Base-by-base conservation (phyloP, 2,888 invertebrate genomes). In the Polydrusus tereticollis region DNA sequence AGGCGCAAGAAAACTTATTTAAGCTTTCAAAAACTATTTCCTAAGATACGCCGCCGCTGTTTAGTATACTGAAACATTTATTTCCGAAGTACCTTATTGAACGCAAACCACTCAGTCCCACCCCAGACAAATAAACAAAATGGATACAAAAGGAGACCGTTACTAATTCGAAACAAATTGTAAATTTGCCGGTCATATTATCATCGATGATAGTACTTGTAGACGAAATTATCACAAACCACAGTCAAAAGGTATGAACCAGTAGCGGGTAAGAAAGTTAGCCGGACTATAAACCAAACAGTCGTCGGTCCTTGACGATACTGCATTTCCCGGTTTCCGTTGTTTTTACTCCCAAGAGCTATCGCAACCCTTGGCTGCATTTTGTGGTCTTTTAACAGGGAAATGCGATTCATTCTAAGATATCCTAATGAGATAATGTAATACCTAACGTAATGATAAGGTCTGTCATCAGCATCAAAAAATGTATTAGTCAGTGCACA, bases 111-210 rank as follows among this genome's bases (percentile, higher is more conserved):
- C 10, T 59, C n/a, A 60, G 26, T 43, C 60, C 23, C 38, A 20
- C 43, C 12, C 26, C 43, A 60, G 43, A 60, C 60, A 60, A 60
- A 55, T 55, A 18, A 38, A 36, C 38, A 38, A 58, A 60, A 33
- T 4, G 33, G 10, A 33, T 10, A 33, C 7, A 7, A 33, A 33
- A 60, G 23, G 43, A n/a, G 23, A 60, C 60, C 60, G 43, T 43
- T 60, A 60, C 43, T n/a, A 26, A 23, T 60, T 60, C 23, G 58
- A 16, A 43, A 43, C 43, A 60, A 59, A 38, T 58, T 58, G 23
- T 43, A 43, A 60, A 60, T 60, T 60, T 60, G 43, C 43, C 43
- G 60, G 43, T 43, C 43, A 60, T 58, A 58, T 20, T 38, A 58
- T 36, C 21, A 26, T 4, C 43, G 10, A 23, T 43, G 38, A 58